Conservation (phyloP, 2,113 vertebrate genomes). For the Ictidomys tridecemlineatus region DNA sequence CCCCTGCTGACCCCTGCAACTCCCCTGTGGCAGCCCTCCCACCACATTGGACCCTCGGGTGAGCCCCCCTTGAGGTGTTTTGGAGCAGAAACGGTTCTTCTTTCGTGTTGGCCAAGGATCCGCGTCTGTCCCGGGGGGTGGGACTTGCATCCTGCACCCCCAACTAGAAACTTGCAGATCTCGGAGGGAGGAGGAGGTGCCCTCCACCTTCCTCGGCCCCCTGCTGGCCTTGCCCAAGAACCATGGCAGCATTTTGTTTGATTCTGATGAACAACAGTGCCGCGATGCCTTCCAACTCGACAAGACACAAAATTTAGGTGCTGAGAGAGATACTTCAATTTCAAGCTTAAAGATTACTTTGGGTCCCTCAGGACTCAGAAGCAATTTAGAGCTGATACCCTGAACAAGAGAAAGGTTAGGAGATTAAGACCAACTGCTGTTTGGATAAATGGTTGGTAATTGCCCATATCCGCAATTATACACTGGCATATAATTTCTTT, state of each 20-base stretch:
- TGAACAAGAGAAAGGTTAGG: constrained; percentile 90
- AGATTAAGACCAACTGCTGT: constrained; percentile 93
- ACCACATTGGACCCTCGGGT: accelerated
- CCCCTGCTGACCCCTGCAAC: not conserved
- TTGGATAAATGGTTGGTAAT: constrained; percentile 92
- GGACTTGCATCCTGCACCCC: not conserved
- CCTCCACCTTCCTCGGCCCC: not conserved
- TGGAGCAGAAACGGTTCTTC: not conserved
- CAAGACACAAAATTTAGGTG: constrained; percentile 88
- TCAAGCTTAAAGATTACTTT: constrained; percentile 92
- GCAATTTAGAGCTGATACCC: constrained; percentile 92
- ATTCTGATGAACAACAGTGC: constrained; percentile 81
- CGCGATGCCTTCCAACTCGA: constrained; percentile 80
- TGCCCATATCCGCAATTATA: constrained; percentile 91
- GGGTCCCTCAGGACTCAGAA: constrained; percentile 90
- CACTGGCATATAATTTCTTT: constrained; percentile 85
- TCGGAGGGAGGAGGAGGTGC: not conserved
- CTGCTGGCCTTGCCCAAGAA: constrained; percentile 36
- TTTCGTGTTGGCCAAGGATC: not conserved
- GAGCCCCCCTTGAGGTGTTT: not conserved
- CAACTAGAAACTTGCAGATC: not conserved
- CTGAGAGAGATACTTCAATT: constrained; percentile 90
- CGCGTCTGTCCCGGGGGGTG: not conserved
- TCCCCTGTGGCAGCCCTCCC: accelerated
- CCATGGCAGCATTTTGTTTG: constrained; percentile 71